These are phyloP conservation scores for Melieria picta DNA, from an alignment of 2,888 invertebrate species.

Conservation along the genomic window DNA sequence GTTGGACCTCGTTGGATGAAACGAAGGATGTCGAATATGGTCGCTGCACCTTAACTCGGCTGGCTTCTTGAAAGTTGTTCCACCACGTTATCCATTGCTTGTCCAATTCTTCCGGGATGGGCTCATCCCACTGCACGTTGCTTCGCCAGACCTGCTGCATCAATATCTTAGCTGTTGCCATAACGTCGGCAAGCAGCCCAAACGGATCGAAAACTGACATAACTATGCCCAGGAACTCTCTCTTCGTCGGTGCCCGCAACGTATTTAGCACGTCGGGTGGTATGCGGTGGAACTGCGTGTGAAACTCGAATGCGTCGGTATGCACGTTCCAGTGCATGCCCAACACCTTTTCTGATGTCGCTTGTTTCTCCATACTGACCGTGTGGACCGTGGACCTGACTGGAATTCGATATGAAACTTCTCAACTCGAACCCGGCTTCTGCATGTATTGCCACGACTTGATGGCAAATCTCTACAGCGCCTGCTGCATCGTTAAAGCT, in stretches of 20 bases:
- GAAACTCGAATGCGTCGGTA: not conserved
- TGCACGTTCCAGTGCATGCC: not conserved
- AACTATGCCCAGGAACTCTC: not conserved
- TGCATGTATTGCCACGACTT: too few relatives aligned
- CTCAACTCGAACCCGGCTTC: too few relatives aligned
- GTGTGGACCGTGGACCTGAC: not conserved
- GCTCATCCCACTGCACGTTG: not conserved
- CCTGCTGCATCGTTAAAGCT: too few relatives aligned
- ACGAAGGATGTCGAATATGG: not conserved
- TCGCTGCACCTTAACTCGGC: not conserved
- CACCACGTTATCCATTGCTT: not conserved
- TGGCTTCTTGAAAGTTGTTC: not conserved
- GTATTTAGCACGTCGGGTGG: too few relatives aligned
- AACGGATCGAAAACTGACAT: conserved; percentile 1
- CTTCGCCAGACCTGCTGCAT: conserved; percentile 2
- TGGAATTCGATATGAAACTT: too few relatives aligned
- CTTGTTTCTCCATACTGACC: not conserved
- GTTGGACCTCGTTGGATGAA: not conserved
- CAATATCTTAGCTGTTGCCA: not conserved
- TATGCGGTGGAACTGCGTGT: not conserved
- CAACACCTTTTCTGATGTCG: conserved; percentile 2
- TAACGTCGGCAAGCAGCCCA: not conserved
- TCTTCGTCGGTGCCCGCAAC: not conserved
- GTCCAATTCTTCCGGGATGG: not conserved
- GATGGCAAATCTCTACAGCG: too few relatives aligned